Percentiles rank a stretch among this genome's conserved stretches.
phyloP scores from a whole-genome alignment of 1,140 invertebrate genomes.

The Ips typographus region DNA sequence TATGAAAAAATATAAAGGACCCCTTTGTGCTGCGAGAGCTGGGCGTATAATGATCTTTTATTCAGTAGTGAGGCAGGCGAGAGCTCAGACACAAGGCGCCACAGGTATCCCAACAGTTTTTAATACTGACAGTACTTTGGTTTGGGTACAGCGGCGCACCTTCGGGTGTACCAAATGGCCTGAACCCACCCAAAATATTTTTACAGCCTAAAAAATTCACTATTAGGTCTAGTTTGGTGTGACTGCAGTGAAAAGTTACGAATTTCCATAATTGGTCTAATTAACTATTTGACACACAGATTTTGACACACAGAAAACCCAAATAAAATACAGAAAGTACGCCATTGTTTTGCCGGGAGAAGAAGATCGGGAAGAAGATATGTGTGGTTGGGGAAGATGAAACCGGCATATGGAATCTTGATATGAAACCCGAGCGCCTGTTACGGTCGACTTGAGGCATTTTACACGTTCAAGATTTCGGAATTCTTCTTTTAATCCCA shows the following conservation, averaged over 20 bases:
- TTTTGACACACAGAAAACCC: too few species aligned
- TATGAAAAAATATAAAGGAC: slow-evolving; percentile 16
- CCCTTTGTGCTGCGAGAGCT: slow-evolving; percentile 14
- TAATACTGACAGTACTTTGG: slow-evolving; percentile 23
- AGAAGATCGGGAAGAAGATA: slow-evolving; percentile 26
- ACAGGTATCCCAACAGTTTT: slow-evolving; percentile 32
- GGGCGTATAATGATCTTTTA: slow-evolving; percentile 29
- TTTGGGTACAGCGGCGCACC: neutral
- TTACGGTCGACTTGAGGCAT: slow-evolving; percentile 8
- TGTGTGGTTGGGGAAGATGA: slow-evolving; percentile 18
- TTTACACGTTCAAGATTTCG: slow-evolving; percentile 13
- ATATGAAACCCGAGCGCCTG: slow-evolving; percentile 26
- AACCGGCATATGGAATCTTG: slow-evolving; percentile 29
- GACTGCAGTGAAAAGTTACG: too few species aligned
- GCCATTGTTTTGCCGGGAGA: slow-evolving; percentile 14
- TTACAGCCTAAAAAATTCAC: too few species aligned
- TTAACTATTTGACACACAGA: too few species aligned
- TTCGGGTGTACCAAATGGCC: too few species aligned
- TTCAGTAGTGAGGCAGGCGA: slow-evolving; percentile 32
- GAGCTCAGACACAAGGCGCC: slow-evolving; percentile 33
- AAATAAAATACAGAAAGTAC: slow-evolving; percentile 1
- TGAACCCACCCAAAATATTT: too few species aligned
- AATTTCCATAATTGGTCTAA: too few species aligned
- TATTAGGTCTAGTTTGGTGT: too few species aligned
- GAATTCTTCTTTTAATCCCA: neutral